Conservation (phyloP, 2,888 invertebrate species). For the Lottia scabra region DNA sequence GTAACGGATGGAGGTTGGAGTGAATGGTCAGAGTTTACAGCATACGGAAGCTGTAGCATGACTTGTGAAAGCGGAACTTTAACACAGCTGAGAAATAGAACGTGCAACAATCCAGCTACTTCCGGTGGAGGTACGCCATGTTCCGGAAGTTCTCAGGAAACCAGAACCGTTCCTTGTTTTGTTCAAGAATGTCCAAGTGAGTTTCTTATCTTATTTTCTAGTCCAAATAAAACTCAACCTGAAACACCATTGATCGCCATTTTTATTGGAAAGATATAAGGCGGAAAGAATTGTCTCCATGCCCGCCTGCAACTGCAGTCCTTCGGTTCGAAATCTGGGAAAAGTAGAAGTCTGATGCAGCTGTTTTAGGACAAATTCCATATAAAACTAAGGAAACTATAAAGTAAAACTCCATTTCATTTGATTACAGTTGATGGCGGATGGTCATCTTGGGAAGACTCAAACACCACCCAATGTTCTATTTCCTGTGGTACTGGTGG, state of each 20-base stretch:
- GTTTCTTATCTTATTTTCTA: background rate
- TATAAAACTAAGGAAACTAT: background rate
- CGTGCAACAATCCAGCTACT: background rate
- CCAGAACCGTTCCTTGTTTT: background rate
- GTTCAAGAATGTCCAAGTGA: background rate
- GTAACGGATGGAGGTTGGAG: constrained; percentile 1
- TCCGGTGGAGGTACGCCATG: background rate
- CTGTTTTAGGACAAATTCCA: background rate
- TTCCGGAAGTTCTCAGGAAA: background rate
- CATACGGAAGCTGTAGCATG: background rate
- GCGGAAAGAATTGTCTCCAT: too few relatives aligned
- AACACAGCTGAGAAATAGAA: background rate
- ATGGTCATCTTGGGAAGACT: background rate
- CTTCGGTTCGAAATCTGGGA: too few relatives aligned
- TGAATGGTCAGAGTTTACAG: background rate
- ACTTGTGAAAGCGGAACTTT: background rate
- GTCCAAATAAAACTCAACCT: background rate
- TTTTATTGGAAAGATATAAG: too few relatives aligned
- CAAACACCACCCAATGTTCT: background rate
- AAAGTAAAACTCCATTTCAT: background rate
- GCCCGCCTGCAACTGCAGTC: too few relatives aligned
- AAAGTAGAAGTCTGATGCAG: too few relatives aligned
- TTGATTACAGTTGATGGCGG: background rate
- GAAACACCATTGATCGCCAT: background rate
- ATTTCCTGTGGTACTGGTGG: background rate